A percentile compares a stretch with the other conserved stretches of the same genome.
phyloP scores from a whole-genome alignment of 2,888 invertebrate genomes.

The Globia sparganii region DNA sequence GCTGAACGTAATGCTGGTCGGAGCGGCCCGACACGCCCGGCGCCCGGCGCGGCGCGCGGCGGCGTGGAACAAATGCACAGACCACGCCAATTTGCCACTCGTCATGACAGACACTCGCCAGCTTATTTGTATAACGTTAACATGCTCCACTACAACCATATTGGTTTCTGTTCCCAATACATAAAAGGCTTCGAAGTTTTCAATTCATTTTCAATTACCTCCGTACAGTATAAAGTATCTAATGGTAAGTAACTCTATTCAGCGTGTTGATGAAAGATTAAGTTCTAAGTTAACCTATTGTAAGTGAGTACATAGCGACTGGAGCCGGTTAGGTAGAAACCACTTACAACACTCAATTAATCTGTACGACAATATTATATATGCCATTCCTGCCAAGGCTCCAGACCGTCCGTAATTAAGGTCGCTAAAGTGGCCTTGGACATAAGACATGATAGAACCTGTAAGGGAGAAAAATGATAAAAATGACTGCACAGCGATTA shows the following conservation, averaged over 20 bases:
- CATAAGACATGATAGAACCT: conserved; percentile 79
- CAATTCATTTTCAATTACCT: conserved; percentile 19
- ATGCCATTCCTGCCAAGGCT: conserved; percentile 73
- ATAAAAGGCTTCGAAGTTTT: conserved; percentile 48
- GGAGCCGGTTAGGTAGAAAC: conserved; percentile 19
- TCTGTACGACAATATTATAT: conserved; percentile 74
- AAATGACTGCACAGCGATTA: conserved; percentile 84
- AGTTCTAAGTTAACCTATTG: conserved; percentile 10
- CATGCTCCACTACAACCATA: conserved; percentile 79
- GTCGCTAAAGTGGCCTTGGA: conserved; percentile 85
- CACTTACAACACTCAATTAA: conserved; percentile 59
- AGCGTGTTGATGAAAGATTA: not conserved
- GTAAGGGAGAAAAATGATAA: conserved; percentile 84
- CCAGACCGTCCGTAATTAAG: conserved; percentile 82
- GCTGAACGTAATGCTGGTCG: conserved; percentile 78
- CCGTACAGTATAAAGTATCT: not conserved
- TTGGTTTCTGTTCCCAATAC: conserved; percentile 75
- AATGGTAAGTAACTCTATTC: not conserved
- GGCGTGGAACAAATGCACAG: conserved; percentile 83
- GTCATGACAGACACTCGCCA: conserved; percentile 81
- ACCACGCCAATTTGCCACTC: conserved; percentile 86
- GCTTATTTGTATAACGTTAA: conserved; percentile 84
- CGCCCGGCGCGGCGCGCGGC: conserved; percentile 60
- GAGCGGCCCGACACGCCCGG: conserved; percentile 56
- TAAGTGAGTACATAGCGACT: not conserved